A percentile compares a stretch with the other conserved stretches of the same genome.
These are phyloP conservation scores for Heteractis magnifica DNA, from an alignment of 92 coral and sea anemone species.

Conservation along the genomic window DNA sequence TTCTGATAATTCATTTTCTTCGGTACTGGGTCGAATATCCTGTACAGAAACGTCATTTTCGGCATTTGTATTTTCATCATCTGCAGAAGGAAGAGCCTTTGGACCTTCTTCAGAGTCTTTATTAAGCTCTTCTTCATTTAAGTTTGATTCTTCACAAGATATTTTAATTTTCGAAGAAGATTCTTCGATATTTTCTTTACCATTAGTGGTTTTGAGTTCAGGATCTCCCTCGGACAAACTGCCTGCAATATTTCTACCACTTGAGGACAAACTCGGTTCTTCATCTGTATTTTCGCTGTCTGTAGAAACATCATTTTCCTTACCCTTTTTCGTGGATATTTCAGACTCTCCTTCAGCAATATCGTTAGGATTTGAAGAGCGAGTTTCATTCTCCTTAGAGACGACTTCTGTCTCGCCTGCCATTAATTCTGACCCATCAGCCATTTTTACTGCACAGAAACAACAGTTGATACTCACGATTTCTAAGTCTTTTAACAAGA, in stretches of 20 bases:
- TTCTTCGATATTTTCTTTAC: background rate
- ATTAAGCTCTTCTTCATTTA: background rate
- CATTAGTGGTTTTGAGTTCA: background rate
- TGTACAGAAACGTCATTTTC: background rate
- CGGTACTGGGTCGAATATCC: conserved; percentile 1
- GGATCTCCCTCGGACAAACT: background rate
- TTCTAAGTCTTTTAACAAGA: background rate
- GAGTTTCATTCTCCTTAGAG: background rate
- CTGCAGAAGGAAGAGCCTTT: background rate
- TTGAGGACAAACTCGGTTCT: background rate
- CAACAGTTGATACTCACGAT: background rate
- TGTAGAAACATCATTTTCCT: background rate
- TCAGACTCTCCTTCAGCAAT: background rate
- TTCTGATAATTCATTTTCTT: conserved; percentile 18
- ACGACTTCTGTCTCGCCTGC: background rate
- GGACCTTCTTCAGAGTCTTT: background rate
- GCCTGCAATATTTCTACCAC: background rate
- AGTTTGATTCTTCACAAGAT: background rate
- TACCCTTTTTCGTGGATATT: background rate
- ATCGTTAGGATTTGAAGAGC: background rate
- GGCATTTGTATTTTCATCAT: background rate
- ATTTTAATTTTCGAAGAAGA: background rate
- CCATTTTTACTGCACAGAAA: background rate
- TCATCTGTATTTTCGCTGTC: background rate
- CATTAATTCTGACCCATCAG: background rate